These are phyloP conservation scores for Eupithecia inturbata DNA, from an alignment of 2,888 invertebrate species.

Conservation along the genomic window DNA sequence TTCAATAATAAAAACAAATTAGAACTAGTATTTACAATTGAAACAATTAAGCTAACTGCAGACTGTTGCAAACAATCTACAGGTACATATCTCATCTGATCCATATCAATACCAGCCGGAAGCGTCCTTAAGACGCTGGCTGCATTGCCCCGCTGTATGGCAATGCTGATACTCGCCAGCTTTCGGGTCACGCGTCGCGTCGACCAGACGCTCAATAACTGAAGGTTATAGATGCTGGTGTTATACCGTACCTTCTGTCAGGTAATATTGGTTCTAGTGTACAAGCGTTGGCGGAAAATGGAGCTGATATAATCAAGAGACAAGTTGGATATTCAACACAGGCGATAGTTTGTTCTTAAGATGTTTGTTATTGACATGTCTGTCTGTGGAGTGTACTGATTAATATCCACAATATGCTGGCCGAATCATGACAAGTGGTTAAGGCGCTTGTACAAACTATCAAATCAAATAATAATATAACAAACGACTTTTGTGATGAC, in stretches of 20 bases:
- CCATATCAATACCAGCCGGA: too few species aligned
- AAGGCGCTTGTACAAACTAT: too few species aligned
- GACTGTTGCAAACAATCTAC: too few species aligned
- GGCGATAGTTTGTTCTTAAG: background rate
- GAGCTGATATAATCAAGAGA: constrained; percentile 34
- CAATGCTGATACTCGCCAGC: too few species aligned
- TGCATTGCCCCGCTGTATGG: too few species aligned
- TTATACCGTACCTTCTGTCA: constrained; percentile 35
- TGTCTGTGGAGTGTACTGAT: background rate
- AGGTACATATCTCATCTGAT: too few species aligned
- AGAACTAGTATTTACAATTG: too few species aligned
- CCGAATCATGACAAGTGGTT: background rate
- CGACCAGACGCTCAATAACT: too few species aligned
- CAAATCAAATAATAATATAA: background rate
- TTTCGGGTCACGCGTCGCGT: too few species aligned
- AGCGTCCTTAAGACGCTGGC: too few species aligned
- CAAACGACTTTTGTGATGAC: background rate
- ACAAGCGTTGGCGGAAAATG: constrained; percentile 41
- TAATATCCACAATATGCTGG: background rate
- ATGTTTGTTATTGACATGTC: background rate
- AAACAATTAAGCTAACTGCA: too few species aligned
- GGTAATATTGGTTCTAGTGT: constrained; percentile 41
- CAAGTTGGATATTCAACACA: constrained; percentile 13
- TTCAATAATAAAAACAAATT: too few species aligned
- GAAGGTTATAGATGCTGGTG: constrained; percentile 45